Base-by-base conservation (phyloP, 2,888 invertebrate genomes). In the Watsonalla cultraria region DNA sequence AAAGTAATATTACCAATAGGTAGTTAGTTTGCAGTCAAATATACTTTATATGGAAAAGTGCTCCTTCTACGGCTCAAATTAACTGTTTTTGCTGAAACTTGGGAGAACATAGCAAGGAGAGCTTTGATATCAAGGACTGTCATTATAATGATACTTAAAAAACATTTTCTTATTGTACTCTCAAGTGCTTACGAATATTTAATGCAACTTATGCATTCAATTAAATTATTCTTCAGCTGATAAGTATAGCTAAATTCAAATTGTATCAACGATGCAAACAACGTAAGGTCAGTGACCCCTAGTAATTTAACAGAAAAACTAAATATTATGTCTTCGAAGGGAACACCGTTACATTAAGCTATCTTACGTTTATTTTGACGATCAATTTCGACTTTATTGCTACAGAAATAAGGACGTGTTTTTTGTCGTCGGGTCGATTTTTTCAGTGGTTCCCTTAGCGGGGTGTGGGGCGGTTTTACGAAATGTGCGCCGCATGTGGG, bases 401-500 rank as follows among this genome's bases (percentile, higher is more conserved):
- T 5, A 15, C 62, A 5, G 5, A 1, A 52, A 68, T 78, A 80
- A 72, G 65, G 72, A 66, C 70, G 62, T 67, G 46, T 61, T 64
- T 76, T 72, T 68, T 66, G 37, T 49, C 8, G 37, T 49, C 70
- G 68, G 76, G 78, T 68, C 63, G 51, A 69, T 86, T 88, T 88
- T 89, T 89, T 86, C 82, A 83, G 81, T 64, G 68, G 78, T 82
- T 82, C 82, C 83, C 81, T 84, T 77, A 78, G 78, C 72, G 82
- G 85, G 83, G 82, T 76, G 58, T 64, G 70, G 70, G 78, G 76
- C 74, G 78, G 76, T 65, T 66, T 73, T 63, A 70, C 68, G 65
- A 80, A 86, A 87, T 83, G 90, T 88, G 88, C 72, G 80, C 64
- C 76, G 73, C 87, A 89, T 85, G 80, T 89, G 89, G 74, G 63